A percentile compares a stretch with the other conserved stretches of the same genome.
Conservation (phyloP, 2,113 vertebrate species). For the Circaetus gallicus region DNA sequence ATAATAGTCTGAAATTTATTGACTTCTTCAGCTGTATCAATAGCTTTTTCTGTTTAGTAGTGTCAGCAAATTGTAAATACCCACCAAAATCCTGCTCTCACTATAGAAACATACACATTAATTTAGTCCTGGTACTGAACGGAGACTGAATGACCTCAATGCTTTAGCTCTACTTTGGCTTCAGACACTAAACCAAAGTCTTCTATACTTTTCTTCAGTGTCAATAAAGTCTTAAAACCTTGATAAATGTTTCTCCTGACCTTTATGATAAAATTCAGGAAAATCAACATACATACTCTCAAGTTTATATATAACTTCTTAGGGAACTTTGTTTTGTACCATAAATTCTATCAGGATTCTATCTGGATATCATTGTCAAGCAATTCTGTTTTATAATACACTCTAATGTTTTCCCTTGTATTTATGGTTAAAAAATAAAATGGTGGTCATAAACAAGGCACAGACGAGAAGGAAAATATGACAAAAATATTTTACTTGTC, state of each 20-base stretch:
- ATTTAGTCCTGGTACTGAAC: background rate
- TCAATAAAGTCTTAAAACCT: background rate
- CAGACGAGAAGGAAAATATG: background rate
- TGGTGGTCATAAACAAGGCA: background rate
- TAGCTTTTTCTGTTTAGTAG: background rate
- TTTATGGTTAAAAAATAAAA: background rate
- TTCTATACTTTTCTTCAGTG: background rate
- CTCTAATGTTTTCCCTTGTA: background rate
- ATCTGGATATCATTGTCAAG: background rate
- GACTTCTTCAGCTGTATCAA: background rate
- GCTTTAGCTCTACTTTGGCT: background rate
- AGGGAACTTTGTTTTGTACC: background rate
- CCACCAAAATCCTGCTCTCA: background rate
- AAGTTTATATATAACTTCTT: background rate
- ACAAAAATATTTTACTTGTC: background rate
- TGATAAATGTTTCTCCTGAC: background rate
- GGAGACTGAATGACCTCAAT: background rate
- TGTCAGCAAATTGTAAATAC: constrained; percentile 2
- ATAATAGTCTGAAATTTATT: constrained; percentile 7
- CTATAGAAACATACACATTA: background rate
- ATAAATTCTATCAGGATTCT: background rate
- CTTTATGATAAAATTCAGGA: background rate
- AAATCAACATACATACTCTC: background rate
- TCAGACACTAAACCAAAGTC: background rate
- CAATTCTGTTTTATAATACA: background rate